Evolutionary conservation across 2,888 invertebrate genomes (phyloP).

Genomic region (Dryadula phaetusa): DNA sequence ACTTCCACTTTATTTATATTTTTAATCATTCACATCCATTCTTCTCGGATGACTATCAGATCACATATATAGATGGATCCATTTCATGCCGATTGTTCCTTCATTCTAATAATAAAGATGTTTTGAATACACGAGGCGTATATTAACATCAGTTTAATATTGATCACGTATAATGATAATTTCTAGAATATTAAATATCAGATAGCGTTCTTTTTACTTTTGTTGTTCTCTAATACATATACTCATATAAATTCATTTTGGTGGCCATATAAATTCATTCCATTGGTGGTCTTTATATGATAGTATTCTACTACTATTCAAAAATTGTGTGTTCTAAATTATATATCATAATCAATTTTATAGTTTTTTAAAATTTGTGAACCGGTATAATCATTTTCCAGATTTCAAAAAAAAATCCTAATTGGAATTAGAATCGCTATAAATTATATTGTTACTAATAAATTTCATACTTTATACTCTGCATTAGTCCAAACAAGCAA

Average conservation of each 20-base stretch:
- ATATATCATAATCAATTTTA: no score
- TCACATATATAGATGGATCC: slow-evolving; percentile 46
- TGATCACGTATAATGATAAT: background rate
- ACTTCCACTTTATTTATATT: slow-evolving; percentile 44
- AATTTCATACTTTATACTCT: background rate
- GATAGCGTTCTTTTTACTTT: background rate
- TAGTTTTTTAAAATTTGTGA: no score
- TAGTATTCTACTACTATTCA: no score
- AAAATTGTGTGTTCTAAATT: no score
- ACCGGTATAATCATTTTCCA: background rate
- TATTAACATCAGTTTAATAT: slow-evolving; percentile 23
- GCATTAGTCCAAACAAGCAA: background rate
- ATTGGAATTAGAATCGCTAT: background rate
- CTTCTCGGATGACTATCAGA: slow-evolving; percentile 43
- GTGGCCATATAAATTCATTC: no score
- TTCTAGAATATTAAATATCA: background rate
- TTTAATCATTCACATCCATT: slow-evolving; percentile 46
- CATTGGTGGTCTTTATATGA: no score
- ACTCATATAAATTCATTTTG: no score
- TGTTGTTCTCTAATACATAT: no score
- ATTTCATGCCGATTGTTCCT: slow-evolving; percentile 44
- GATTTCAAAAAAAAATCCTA: no score
- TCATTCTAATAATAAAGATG: slow-evolving; percentile 36
- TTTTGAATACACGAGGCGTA: slow-evolving; percentile 28
- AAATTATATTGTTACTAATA: background rate